Evolutionary conservation across 2,113 vertebrate species (phyloP).

Genomic region (Myrmophylax atrothorax): DNA sequence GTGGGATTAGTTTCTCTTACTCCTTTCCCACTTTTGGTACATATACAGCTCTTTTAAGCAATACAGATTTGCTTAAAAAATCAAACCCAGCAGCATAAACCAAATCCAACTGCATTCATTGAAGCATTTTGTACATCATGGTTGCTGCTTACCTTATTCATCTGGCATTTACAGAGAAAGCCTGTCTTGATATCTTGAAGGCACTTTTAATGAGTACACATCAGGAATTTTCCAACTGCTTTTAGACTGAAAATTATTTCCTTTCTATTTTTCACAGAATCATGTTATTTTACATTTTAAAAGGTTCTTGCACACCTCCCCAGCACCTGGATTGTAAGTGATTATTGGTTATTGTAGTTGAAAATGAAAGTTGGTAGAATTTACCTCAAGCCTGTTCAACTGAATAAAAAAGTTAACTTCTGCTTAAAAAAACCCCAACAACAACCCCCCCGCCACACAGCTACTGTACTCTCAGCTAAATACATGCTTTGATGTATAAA

Average conservation of each 20-base stretch:
- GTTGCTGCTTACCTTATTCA: slow-evolving; percentile 32
- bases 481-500: background rate
- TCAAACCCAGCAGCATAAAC: background rate
- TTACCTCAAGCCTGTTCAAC: slow-evolving; percentile 7
- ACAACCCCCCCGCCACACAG: background rate
- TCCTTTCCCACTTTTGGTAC: background rate
- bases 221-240: slow-evolving; percentile 52
- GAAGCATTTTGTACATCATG: slow-evolving; percentile 12
- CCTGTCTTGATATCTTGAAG: slow-evolving; percentile 45
- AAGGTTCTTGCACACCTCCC: slow-evolving; percentile 41
- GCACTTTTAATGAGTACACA: slow-evolving; percentile 56
- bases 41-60: background rate
- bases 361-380: slow-evolving; percentile 26
- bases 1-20: background rate
- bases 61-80: background rate
- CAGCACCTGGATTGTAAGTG: slow-evolving; percentile 18
- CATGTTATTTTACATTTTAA: slow-evolving; percentile 60
- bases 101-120: background rate
- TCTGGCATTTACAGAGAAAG: slow-evolving; percentile 6
- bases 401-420: slow-evolving; percentile 21
- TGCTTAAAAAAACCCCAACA: background rate
- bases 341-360: slow-evolving; percentile 44
- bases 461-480: background rate
- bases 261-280: slow-evolving; percentile 51
- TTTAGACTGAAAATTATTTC: slow-evolving; percentile 38